Conservation (phyloP, 2,888 invertebrate species). For the Arrhopalites spinosus region DNA sequence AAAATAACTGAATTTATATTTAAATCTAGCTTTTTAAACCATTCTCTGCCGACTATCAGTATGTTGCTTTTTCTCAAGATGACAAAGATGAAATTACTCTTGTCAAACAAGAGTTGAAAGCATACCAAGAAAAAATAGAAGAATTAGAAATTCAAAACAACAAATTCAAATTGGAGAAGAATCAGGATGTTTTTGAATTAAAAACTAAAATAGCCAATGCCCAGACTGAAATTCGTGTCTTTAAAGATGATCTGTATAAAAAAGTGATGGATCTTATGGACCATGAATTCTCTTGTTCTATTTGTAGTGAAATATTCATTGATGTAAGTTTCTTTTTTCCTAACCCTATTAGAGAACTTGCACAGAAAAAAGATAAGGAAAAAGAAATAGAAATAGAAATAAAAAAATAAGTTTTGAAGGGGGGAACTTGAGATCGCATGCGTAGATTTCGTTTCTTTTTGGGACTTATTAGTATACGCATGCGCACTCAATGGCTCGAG, state of each 20-base stretch:
- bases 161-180: constrained; percentile 42
- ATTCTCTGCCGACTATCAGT: not conserved
- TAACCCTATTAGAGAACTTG: too few relatives aligned
- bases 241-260: constrained; percentile 57
- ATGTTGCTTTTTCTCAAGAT: too few relatives aligned
- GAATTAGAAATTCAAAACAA: constrained; percentile 34
- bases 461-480: too few relatives aligned
- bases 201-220: constrained; percentile 44
- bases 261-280: constrained; percentile 68
- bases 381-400: too few relatives aligned
- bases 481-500: too few relatives aligned
- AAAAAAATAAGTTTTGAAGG: too few relatives aligned
- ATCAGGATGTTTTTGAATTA: constrained; percentile 50
- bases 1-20: not conserved
- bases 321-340: constrained; percentile 58
- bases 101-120: constrained; percentile 37
- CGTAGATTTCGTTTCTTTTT: too few relatives aligned
- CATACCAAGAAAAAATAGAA: constrained; percentile 40
- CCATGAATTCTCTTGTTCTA: constrained; percentile 73
- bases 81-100: not conserved
- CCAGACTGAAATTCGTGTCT: constrained; percentile 42
- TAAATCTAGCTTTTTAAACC: not conserved
- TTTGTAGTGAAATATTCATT: constrained; percentile 76
- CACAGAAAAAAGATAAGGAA: too few relatives aligned
- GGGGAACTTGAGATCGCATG: too few relatives aligned